phyloP scores from a whole-genome alignment of 2,888 invertebrate species.

The Ectobius pallidus region DNA sequence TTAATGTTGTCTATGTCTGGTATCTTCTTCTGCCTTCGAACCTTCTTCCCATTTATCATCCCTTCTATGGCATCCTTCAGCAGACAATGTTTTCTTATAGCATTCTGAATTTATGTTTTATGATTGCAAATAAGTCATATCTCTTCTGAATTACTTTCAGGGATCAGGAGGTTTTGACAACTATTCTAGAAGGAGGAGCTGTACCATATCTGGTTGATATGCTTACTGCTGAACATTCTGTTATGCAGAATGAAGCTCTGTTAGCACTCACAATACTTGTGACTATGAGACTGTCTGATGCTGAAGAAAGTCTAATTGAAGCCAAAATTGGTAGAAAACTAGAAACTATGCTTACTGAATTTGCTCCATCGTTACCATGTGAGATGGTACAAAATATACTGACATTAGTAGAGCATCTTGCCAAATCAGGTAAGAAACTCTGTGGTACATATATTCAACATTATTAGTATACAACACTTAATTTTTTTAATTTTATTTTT shows the following conservation, averaged over 20 bases:
- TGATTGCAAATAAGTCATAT: too few relatives aligned
- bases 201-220: conserved; percentile 79
- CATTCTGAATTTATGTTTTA: too few relatives aligned
- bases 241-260: conserved; percentile 88
- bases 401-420: conserved; percentile 46
- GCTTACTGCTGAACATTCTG: conserved; percentile 80
- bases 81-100: too few relatives aligned
- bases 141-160: too few relatives aligned
- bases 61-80: too few relatives aligned
- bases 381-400: conserved; percentile 47
- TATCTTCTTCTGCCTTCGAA: too few relatives aligned
- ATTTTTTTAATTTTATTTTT: too few relatives aligned
- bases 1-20: too few relatives aligned
- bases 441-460: too few relatives aligned
- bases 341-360: conserved; percentile 55
- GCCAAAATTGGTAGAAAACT: conserved; percentile 62
- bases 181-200: conserved; percentile 65
- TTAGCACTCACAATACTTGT: conserved; percentile 71
- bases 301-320: conserved; percentile 52
- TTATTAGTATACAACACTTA: too few relatives aligned
- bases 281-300: conserved; percentile 51
- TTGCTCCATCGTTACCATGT: conserved; percentile 21
- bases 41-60: too few relatives aligned
- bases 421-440: conserved; percentile 46
- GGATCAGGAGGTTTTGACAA: conserved; percentile 55